Evolutionary conservation across 1,140 invertebrate genomes (phyloP), one percentile per base, ranked within the genome.

Genomic region (Megalonaias nervosa): DNA sequence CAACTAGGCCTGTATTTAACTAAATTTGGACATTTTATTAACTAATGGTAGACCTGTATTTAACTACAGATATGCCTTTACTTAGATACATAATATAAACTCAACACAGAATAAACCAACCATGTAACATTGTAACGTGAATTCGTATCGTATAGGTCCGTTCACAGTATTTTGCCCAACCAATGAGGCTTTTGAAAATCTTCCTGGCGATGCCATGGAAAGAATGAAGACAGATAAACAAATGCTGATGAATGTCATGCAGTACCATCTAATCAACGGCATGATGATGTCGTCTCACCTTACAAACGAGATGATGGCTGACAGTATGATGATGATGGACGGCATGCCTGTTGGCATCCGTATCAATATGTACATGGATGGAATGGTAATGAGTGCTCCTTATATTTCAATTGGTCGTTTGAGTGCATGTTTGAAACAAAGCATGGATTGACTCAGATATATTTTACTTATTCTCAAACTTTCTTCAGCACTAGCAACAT

Each of bases 131-230:
- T n/a, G n/a, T n/a, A n/a, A n/a, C n/a, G 1, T 31, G 31, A 31
- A 31, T 31, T 31, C 31, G 31, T 31, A 31, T 21, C 48, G 48
- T n/a, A 11, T 59, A 82, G 82, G 82, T 17, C 82, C 95, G 0
- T 95, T 95, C 89, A 97, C 96, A 1, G 92, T 97, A n/a, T 97
- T 97, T 86, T 96, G 95, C 9, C 96, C 96, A 68, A 95, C 94
- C 62, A 95, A 97, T 89, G 92, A 93, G 56, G 96, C 95, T 74
- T 96, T 97, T 88, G 91, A 88, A 91, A 66, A 92, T 92, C 31
- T 88, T 94, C 68, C 93, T 74, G 60, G 64, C 64, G 1, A 92
- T 93, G 74, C 95, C 77, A 83, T 94, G 17, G 90, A 93, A 26
- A 91, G 92, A 60, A 92, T 93, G 4, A 89, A 93, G 31, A 70